Conservation (phyloP, 64 coral and sea anemone species). For the Astreopora myriophthalma region DNA sequence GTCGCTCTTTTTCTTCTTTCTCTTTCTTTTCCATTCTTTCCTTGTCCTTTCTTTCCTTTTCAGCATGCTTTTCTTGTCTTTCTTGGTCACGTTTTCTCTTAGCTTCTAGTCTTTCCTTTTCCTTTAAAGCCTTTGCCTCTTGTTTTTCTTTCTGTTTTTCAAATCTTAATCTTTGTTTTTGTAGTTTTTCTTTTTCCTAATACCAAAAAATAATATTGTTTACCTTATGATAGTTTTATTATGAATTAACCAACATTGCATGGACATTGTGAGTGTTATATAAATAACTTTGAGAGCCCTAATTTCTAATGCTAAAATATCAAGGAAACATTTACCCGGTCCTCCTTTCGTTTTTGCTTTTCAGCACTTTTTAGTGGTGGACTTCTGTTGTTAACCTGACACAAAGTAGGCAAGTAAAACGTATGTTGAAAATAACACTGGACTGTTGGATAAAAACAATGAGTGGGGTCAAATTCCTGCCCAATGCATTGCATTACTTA, state of each 20-base stretch:
- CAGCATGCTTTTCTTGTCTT: slow-evolving; percentile 77
- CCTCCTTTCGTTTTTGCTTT: slow-evolving; percentile 43
- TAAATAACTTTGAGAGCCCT: too few species aligned
- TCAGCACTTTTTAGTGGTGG: slow-evolving; percentile 26
- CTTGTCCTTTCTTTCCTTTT: slow-evolving; percentile 90
- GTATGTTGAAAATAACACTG: background rate
- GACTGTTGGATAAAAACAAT: too few species aligned
- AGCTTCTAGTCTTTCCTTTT: slow-evolving; percentile 85
- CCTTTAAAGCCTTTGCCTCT: slow-evolving; percentile 78
- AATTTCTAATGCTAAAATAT: background rate
- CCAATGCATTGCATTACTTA: too few species aligned
- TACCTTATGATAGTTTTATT: background rate
- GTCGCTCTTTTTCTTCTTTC: slow-evolving; percentile 77
- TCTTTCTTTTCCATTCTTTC: slow-evolving; percentile 85
- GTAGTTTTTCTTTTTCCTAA: slow-evolving; percentile 64
- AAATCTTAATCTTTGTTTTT: slow-evolving; percentile 75
- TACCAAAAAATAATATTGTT: background rate
- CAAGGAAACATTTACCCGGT: background rate
- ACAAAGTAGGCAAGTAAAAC: background rate
- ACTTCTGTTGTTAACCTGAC: background rate
- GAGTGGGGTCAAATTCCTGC: too few species aligned
- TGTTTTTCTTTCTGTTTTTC: slow-evolving; percentile 71
- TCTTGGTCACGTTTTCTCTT: slow-evolving; percentile 93
- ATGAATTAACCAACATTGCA: too few species aligned
- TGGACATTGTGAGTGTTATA: too few species aligned